These are phyloP conservation scores for Platalea minor DNA, from an alignment of 2,797 vertebrate species.

Conservation along the genomic window DNA sequence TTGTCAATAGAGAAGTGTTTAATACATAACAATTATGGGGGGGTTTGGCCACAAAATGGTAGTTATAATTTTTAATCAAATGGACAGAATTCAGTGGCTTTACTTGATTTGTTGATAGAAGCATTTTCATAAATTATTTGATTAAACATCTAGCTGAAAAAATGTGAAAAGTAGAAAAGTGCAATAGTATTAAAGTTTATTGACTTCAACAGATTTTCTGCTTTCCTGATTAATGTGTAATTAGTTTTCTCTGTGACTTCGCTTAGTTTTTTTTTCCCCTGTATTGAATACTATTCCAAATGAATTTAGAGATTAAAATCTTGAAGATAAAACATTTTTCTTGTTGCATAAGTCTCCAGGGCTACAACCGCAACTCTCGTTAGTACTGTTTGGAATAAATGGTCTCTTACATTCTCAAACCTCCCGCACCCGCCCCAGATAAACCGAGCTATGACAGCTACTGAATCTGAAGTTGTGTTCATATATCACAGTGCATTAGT, in stretches of 20 bases:
- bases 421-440: too few relatives aligned
- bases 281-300: neutral
- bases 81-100: neutral
- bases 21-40: neutral
- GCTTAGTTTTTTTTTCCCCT: neutral
- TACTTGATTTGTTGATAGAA: neutral
- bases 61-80: neutral
- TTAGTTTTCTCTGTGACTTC: neutral
- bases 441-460: neutral
- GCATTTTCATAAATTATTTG: neutral
- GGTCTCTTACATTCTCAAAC: neutral
- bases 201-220: neutral
- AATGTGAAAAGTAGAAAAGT: neutral
- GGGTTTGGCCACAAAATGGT: accelerated
- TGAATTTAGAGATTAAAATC: neutral
- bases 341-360: neutral
- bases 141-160: neutral
- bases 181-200: neutral
- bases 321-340: neutral
- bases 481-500: accelerated
- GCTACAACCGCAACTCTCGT: neutral
- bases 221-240: neutral
- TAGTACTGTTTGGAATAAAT: neutral
- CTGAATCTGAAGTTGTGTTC: neutral
- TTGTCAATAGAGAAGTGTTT: neutral